A percentile compares a stretch with the other conserved stretches of the same genome.
phyloP scores from a whole-genome alignment of 1,140 invertebrate genomes.

The Drosophila quadrilineata region DNA sequence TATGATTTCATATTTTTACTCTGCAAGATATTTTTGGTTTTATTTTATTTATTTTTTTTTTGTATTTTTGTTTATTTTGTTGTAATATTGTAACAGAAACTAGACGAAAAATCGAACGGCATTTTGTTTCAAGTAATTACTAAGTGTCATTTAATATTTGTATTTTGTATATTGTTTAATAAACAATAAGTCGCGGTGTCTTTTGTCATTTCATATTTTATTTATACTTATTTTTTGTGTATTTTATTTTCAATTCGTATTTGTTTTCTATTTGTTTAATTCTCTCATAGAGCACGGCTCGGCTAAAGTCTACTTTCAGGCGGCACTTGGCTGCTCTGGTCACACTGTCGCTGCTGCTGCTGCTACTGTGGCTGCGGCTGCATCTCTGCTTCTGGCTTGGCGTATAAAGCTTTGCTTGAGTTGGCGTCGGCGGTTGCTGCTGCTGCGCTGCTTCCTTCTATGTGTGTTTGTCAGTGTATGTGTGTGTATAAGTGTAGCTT shows the following conservation, averaged over 20 bases:
- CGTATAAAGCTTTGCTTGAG: conserved; percentile 47
- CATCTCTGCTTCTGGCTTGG: too few relatives aligned
- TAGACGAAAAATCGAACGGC: conserved; percentile 37
- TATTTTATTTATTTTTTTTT: conserved; percentile 3
- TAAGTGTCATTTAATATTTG: conserved; percentile 22
- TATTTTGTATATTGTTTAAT: conserved; percentile 33
- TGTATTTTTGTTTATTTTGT: conserved; percentile 2
- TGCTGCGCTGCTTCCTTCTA: conserved; percentile 37
- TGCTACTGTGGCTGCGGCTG: too few relatives aligned
- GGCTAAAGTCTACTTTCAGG: conserved; percentile 57
- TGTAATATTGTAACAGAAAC: conserved; percentile 15
- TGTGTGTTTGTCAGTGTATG: conserved; percentile 20
- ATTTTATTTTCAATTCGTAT: background rate
- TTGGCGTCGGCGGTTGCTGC: conserved; percentile 38
- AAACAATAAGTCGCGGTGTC: conserved; percentile 45
- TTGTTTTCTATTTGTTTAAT: conserved; percentile 39
- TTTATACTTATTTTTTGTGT: background rate
- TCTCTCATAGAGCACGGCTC: conserved; percentile 68
- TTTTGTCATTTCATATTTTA: conserved; percentile 18
- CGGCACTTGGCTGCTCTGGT: conserved; percentile 48
- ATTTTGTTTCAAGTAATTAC: conserved; percentile 19
- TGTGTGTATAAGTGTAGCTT: conserved; percentile 34
- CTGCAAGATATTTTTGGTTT: conserved; percentile 25
- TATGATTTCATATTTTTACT: conserved; percentile 64
- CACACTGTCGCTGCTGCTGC: conserved; percentile 44